Evolutionary conservation across 2,888 invertebrate species (phyloP), one percentile per base, ranked within the genome.

Genomic region (Trypoxylon attenuatum): DNA sequence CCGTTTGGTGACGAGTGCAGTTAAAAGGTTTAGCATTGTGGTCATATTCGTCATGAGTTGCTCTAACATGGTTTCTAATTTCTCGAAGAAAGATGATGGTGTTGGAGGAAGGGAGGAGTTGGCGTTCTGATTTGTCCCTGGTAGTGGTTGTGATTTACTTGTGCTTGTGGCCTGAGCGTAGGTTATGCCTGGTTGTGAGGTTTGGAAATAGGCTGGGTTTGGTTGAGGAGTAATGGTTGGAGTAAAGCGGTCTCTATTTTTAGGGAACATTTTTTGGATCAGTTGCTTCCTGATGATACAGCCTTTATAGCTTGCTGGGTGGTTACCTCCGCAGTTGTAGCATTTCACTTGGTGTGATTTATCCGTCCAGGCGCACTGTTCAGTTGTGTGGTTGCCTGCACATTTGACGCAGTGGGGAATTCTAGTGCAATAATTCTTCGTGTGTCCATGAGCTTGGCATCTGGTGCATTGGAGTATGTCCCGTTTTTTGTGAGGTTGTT

Each of bases 221-320:
- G 10, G 13, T 25, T 42, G 13, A 43, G 18, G 8, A 4, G n/a
- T n/a, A n/a, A n/a, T n/a, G n/a, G 10, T 27, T 39, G 6, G 22
- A 27, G 2, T 23, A 2, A 6, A n/a, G 5, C 2, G 19, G 5
- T n/a, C 6, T 2, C 19, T 27, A 27, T 1, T n/a, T n/a, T n/a
- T n/a, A n/a, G n/a, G n/a, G n/a, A n/a, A n/a, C n/a, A n/a, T n/a
- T n/a, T n/a, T n/a, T n/a, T n/a, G n/a, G n/a, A n/a, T n/a, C n/a
- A n/a, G n/a, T 25, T 13, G 25, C 6, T 42, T 39, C 10, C 42
- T 42, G 1, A 2, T 4, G 60, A 6, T 6, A 39, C 50, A 50
- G 60, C 74, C 74, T 56, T 67, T 72, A 43, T 76, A 79, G 49
- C 67, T 77, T 13, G 77, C 71, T 33, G 78, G 75, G 39, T 80